Base-by-base conservation (phyloP, 2,113 vertebrate species). In the Calypte anna region DNA sequence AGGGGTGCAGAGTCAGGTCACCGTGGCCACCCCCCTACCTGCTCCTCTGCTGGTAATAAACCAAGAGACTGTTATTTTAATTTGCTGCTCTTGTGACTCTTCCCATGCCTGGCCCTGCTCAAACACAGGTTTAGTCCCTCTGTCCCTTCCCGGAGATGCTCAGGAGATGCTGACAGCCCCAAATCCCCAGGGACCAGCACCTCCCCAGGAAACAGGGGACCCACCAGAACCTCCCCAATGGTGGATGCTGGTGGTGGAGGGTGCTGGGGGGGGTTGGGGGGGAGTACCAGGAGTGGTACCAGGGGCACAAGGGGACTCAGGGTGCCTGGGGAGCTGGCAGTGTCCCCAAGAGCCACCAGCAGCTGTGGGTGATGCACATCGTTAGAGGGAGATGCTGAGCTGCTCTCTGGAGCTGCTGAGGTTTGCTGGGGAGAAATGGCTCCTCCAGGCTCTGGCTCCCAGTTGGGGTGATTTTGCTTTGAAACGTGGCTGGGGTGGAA, bases 21-120 rank as follows among this genome's bases (percentile, higher is more conserved):
- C 0, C 0, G 77, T 76, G 84, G 3, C 38, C 22, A 8, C 70
- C 44, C 31, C 0, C 67, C 48, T 3, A 0, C 76, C 79, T 62
- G 53, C 38, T 90, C 57, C 55, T 86, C 64, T 63, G 68, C 88
- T 90, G 79, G 53, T 80, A 95, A 94, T 96, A 94, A 92, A 93
- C 50, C 31, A 51, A 84, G 44, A 89, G 90, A 94, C 91, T 96
- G 91, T 96, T 94, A 88, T 93, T 96, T 96, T 94, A 92, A 73
- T 64, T 81, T 33, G 9, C 40, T 70, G 51, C 24, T 93, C 30
- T 68, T 40, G 64, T 54, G 76, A 19, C 48, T 93, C 80, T 81
- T 90, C 59, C 85, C 64, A 33, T 2, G 2, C 24, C 61, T 53
- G 66, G 76, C 27, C 16, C 9, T 24, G 38, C 3, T 38, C 36